These are phyloP conservation scores for Aplodontia rufa DNA, from an alignment of 2,113 vertebrate species.

Conservation along the genomic window DNA sequence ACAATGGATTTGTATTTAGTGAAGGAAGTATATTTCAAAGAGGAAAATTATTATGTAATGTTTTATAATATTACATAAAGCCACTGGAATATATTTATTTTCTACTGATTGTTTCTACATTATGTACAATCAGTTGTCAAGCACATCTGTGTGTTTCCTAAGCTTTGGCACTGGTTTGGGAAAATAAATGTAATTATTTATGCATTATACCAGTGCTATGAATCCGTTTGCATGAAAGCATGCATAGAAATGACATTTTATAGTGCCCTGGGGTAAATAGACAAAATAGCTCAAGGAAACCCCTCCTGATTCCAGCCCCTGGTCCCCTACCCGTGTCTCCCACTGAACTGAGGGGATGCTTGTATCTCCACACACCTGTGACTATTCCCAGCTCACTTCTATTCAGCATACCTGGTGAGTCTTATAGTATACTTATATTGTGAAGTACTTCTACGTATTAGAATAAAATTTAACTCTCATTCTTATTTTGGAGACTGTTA, in stretches of 20 bases:
- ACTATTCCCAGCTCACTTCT: not conserved
- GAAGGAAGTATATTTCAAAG: not conserved
- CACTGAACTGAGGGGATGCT: not conserved
- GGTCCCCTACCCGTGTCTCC: accelerated
- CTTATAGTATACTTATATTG: not conserved
- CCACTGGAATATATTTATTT: not conserved
- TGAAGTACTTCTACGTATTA: not conserved
- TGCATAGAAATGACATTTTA: not conserved
- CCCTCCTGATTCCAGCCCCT: not conserved
- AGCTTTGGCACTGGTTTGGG: not conserved
- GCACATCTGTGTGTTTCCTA: not conserved
- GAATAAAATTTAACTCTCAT: not conserved
- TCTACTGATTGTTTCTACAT: not conserved
- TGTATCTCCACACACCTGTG: not conserved
- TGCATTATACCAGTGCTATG: no score
- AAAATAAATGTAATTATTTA: not conserved
- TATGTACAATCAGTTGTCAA: not conserved
- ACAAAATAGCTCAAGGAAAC: not conserved
- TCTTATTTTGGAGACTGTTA: not conserved
- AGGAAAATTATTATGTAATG: not conserved
- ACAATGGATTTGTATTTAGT: not conserved
- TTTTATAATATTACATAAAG: not conserved
- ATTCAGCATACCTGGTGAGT: not conserved
- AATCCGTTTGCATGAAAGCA: not conserved
- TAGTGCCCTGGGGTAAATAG: not conserved